A percentile compares a stretch with the other conserved stretches of the same genome.
Evolutionary conservation across 2,113 vertebrate species (phyloP).

Genomic region (Alces alces): DNA sequence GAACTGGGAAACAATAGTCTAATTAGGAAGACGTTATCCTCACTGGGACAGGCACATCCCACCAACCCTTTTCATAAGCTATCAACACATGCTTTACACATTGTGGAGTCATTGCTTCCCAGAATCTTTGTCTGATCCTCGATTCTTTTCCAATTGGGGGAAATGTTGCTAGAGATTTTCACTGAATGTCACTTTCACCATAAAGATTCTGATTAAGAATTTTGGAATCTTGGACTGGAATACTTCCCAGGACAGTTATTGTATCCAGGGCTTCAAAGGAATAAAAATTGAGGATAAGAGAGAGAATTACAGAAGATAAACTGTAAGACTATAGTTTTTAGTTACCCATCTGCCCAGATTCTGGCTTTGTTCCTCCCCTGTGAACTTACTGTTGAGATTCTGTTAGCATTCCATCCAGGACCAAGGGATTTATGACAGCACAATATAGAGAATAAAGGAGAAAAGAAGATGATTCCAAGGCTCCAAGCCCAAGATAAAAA

Average conservation of each 20-base stretch:
- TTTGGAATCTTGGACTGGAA: neutral
- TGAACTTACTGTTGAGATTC: neutral
- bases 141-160: neutral
- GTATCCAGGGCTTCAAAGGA: neutral
- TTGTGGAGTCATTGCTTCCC: neutral
- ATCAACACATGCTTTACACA: neutral
- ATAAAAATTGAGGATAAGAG: neutral
- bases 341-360: neutral
- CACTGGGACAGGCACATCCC: neutral
- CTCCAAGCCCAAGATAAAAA: neutral
- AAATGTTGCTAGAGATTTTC: neutral
- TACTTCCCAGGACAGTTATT: neutral
- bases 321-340: neutral
- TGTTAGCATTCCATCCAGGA: neutral
- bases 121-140: neutral
- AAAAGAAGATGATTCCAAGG: neutral
- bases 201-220: neutral
- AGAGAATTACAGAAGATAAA: neutral
- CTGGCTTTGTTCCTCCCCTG: neutral
- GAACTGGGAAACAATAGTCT: slow-evolving; percentile 9
- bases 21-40: neutral
- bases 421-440: neutral
- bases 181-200: neutral
- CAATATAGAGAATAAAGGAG: neutral
- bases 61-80: neutral